Percentiles rank a stretch among this genome's conserved stretches.
Evolutionary conservation across 2,888 invertebrate genomes (phyloP).

Genomic region (Exephanes ischioxanthus): DNA sequence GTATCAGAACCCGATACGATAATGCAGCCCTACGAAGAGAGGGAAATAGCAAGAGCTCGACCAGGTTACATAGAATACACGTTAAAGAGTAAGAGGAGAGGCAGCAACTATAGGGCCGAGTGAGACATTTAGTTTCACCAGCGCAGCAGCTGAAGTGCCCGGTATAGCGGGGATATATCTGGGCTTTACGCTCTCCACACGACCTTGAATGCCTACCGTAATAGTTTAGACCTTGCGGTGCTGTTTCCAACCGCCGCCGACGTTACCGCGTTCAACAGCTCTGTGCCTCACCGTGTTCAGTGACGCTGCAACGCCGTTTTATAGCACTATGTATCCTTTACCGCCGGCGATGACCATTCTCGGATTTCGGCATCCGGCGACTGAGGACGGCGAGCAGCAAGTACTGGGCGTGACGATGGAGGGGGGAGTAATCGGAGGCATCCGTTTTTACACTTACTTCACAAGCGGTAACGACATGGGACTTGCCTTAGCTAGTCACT

Average conservation of each 20-base stretch:
- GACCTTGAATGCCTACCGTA: conserved; percentile 81
- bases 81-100: conserved; percentile 25
- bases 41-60: conserved; percentile 10
- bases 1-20: not conserved
- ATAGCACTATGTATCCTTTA: not conserved
- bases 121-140: conserved; percentile 16
- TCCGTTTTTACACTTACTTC: not conserved
- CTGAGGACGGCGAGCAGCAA: not conserved
- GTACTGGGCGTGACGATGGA: not conserved
- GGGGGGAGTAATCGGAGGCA: not conserved
- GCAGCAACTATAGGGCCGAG: conserved; percentile 14
- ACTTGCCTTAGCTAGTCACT: not conserved
- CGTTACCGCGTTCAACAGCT: conserved; percentile 15
- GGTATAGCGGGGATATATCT: conserved; percentile 75
- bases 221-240: conserved; percentile 82
- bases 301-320: not conserved
- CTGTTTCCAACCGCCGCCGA: conserved; percentile 35
- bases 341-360: conserved; percentile 1
- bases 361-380: not conserved
- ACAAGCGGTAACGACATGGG: not conserved
- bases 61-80: conserved; percentile 1
- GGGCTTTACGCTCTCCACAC: conserved; percentile 77
- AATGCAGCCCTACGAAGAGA: not conserved
- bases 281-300: not conserved
- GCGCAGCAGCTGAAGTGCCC: conserved; percentile 56